A percentile compares a stretch with the other conserved stretches of the same genome.
phyloP scores from a whole-genome alignment of 2,888 invertebrate genomes.

The Chymomyza amoena region DNA sequence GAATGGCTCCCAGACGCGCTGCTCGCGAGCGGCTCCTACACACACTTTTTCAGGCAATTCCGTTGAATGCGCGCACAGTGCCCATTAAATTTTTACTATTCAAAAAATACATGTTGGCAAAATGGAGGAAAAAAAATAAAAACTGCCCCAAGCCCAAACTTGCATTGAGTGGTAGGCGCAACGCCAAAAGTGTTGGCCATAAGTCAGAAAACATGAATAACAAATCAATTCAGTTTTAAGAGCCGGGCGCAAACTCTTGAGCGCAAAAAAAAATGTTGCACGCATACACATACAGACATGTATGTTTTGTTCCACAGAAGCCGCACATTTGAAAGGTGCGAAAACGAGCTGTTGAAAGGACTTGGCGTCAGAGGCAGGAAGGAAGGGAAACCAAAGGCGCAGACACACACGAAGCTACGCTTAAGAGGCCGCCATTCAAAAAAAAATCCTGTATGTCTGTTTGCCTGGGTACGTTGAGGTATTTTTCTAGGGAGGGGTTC shows the following conservation, averaged over 20 bases:
- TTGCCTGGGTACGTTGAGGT: slow-evolving; percentile 14
- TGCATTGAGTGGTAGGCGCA: slow-evolving; percentile 65
- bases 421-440: slow-evolving; percentile 51
- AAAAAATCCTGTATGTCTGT: slow-evolving; percentile 12
- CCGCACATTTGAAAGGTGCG: slow-evolving; percentile 46
- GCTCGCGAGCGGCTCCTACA: slow-evolving; percentile 8
- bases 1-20: slow-evolving; percentile 10
- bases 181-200: slow-evolving; percentile 72
- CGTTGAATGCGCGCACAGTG: slow-evolving; percentile 18
- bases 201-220: slow-evolving; percentile 76
- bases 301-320: background rate
- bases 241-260: background rate
- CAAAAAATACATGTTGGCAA: slow-evolving; percentile 25
- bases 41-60: background rate
- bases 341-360: slow-evolving; percentile 50
- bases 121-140: slow-evolving; percentile 26
- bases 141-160: slow-evolving; percentile 37
- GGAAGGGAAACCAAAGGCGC: slow-evolving; percentile 44
- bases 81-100: slow-evolving; percentile 70
- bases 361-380: slow-evolving; percentile 15
- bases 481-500: background rate
- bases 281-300: background rate
- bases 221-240: slow-evolving; percentile 64
- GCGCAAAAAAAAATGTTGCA: background rate
- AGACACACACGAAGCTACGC: slow-evolving; percentile 28